Conservation (phyloP, 2,113 vertebrate species). For the Perognathus longimembris region DNA sequence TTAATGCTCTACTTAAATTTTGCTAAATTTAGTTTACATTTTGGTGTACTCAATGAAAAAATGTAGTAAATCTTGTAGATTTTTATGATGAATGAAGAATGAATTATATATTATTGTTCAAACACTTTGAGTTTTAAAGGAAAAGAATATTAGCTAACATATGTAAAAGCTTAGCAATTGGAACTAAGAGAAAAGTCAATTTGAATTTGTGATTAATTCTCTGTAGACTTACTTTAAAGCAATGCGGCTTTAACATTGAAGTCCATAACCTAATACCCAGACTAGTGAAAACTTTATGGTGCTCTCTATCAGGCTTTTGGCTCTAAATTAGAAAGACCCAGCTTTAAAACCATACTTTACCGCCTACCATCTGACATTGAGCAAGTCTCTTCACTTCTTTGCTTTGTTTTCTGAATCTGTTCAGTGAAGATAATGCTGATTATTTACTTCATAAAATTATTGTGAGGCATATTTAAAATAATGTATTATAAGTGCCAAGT, state of each 20-base stretch:
- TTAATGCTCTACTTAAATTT: constrained; percentile 14
- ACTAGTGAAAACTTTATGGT: constrained; percentile 53
- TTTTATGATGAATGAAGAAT: constrained; percentile 59
- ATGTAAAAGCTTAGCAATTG: constrained; percentile 55
- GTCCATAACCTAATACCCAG: constrained; percentile 46
- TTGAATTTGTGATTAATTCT: constrained; percentile 63
- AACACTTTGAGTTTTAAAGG: constrained; percentile 49
- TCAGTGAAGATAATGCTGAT: background rate
- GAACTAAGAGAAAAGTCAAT: constrained; percentile 49
- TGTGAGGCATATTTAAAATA: background rate
- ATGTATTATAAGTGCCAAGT: background rate
- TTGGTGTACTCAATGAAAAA: background rate
- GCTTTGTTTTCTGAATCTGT: constrained; percentile 40
- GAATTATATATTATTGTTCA: constrained; percentile 48
- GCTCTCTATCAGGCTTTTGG: background rate
- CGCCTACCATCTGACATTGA: background rate
- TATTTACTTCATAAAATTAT: background rate
- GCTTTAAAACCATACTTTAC: constrained; percentile 8
- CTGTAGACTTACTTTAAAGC: background rate
- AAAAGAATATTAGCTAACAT: constrained; percentile 29
- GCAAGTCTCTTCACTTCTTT: constrained; percentile 34
- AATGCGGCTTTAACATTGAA: constrained; percentile 30
- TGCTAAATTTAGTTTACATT: constrained; percentile 52
- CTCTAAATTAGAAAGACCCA: constrained; percentile 26
- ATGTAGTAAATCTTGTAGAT: background rate